Evolutionary conservation across 2,888 invertebrate species (phyloP), one percentile per base, ranked within the genome.

Genomic region (Urechis unicinctus): DNA sequence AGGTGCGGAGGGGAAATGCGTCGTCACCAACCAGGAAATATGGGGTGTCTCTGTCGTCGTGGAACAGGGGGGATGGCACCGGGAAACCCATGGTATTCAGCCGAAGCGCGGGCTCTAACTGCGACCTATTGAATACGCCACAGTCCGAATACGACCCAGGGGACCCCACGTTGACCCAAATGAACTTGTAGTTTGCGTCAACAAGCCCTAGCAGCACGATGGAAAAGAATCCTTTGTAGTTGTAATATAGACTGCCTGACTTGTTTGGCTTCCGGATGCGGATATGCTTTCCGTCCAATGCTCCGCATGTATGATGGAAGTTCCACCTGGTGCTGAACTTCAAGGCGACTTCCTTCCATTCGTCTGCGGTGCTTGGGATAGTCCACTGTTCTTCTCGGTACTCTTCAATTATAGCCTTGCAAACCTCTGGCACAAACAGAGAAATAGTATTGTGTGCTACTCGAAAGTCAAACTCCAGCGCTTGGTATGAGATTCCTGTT

Each of bases 401-500:
- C 26, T 46, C 54, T 9, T 6, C 55, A 13, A 56, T 41, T 22
- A 58, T 58, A 49, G 52, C 50, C 26, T 57, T 22, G 29, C 55
- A 58, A n/a, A 49, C 55, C 25, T 55, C 36, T 13, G 30, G 47
- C 4, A 58, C 31, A 17, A 46, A n/a, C 6, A 9, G 4, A 41
- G 47, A 47, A 13, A 52, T 58, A 13, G 56, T 58, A 49, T 52
- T 58, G 48, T 46, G 52, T 5, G 56, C 52, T 17, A 58, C 58
- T 29, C 51, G 30, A 46, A 58, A 58, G n/a, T 29, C 30, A 31
- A 48, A 58, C 49, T 25, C 5, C 6, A 57, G 44, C 22, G 28
- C 45, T 2, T 47, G 45, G 52, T 58, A 58, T 30, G 21, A 31
- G 44, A 52, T 30, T 17, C 56, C 58, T 29, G 58, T 29, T 13